A percentile compares a stretch with the other conserved stretches of the same genome.
Evolutionary conservation across 2,888 invertebrate species (phyloP).

Genomic region (Eupithecia pulchellata): DNA sequence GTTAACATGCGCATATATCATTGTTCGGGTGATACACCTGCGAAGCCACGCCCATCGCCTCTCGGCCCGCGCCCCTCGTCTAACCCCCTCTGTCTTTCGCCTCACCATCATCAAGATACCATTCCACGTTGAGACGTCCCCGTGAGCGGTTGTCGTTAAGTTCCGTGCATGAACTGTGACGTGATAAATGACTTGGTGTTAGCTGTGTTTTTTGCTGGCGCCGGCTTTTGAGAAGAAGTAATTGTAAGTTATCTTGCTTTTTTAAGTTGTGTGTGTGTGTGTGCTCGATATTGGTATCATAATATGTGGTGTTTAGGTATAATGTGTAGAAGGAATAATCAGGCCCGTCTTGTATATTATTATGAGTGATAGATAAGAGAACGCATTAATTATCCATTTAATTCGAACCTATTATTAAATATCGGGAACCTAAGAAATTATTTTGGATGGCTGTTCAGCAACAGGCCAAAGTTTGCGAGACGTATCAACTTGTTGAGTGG

Average conservation of each 20-base stretch:
- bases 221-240: slow-evolving; percentile 36
- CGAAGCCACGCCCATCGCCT: slow-evolving; percentile 66
- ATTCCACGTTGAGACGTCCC: slow-evolving; percentile 73
- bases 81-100: slow-evolving; percentile 64
- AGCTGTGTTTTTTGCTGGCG: slow-evolving; percentile 52
- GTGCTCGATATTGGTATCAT: slow-evolving; percentile 6
- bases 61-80: slow-evolving; percentile 52
- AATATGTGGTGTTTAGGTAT: not conserved
- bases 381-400: not conserved
- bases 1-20: slow-evolving; percentile 83
- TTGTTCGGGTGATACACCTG: slow-evolving; percentile 79
- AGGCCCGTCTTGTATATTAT: not conserved
- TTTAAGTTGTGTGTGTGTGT: slow-evolving; percentile 16
- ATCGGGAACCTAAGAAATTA: not conserved
- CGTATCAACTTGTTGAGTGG: slow-evolving; percentile 65
- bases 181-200: slow-evolving; percentile 66
- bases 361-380: not conserved
- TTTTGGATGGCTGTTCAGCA: slow-evolving; percentile 18
- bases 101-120: slow-evolving; percentile 73
- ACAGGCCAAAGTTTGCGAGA: slow-evolving; percentile 22
- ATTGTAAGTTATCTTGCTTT: slow-evolving; percentile 41
- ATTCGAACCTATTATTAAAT: not conserved
- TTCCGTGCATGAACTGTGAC: slow-evolving; percentile 67
- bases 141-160: slow-evolving; percentile 60
- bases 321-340: not conserved